Evolutionary conservation across 2,113 vertebrate species (phyloP).

Genomic region (Riparia riparia): DNA sequence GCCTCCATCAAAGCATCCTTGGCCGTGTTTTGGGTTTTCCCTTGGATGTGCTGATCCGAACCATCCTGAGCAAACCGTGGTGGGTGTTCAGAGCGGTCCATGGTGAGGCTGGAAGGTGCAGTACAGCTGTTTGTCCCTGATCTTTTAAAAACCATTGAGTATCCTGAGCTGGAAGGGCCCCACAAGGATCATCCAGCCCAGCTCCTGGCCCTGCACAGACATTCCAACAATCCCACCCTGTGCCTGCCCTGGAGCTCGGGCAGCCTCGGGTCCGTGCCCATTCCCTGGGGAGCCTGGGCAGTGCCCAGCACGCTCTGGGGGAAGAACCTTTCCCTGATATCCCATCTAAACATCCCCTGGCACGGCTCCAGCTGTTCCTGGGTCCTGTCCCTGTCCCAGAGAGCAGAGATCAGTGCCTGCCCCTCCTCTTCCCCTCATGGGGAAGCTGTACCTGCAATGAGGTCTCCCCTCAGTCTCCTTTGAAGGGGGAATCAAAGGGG

Average conservation of each 20-base stretch:
- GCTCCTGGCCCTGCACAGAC: neutral
- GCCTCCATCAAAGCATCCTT: neutral
- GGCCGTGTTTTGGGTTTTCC: neutral
- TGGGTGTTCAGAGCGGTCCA: neutral
- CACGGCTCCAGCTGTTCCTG: fast-evolving
- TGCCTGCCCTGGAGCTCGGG: neutral
- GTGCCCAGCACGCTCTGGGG: neutral
- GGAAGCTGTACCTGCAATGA: neutral
- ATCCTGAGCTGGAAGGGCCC: neutral
- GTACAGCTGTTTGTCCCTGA: neutral
- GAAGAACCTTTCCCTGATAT: neutral
- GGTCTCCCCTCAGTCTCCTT: neutral
- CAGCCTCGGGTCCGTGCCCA: fast-evolving
- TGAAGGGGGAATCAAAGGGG: neutral
- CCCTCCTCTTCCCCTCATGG: neutral
- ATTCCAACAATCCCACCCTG: neutral
- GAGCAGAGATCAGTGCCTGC: neutral
- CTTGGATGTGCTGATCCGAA: neutral
- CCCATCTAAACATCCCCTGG: fast-evolving
- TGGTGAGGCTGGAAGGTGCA: neutral
- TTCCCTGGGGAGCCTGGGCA: neutral
- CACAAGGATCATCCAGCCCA: neutral
- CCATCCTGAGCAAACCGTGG: neutral
- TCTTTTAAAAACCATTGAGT: neutral
- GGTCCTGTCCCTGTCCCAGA: fast-evolving